Percentiles rank a stretch among this genome's conserved stretches.
These are phyloP conservation scores for Smithornis capensis DNA, from an alignment of 2,113 vertebrate species.

Conservation along the genomic window DNA sequence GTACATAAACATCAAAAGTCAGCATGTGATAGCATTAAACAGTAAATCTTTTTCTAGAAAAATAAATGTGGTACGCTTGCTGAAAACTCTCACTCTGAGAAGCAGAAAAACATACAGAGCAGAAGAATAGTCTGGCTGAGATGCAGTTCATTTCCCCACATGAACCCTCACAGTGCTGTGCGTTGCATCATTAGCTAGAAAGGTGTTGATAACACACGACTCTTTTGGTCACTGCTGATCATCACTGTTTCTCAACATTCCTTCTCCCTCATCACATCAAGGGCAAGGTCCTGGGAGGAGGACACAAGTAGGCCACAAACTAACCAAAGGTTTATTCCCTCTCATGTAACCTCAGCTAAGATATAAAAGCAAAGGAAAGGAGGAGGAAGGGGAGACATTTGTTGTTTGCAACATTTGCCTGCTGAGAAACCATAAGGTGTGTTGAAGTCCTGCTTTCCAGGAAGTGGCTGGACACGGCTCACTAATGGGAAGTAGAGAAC, in stretches of 20 bases:
- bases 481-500: background rate
- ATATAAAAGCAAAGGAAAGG: background rate
- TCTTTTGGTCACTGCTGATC: background rate
- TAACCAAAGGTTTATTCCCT: background rate
- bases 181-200: background rate
- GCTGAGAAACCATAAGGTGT: background rate
- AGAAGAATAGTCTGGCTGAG: background rate
- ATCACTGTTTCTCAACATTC: background rate
- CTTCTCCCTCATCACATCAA: background rate
- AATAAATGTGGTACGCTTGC: background rate
- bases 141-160: background rate
- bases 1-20: background rate
- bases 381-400: background rate
- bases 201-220: background rate
- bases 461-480: background rate
- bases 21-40: background rate
- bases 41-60: background rate
- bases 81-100: background rate
- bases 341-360: background rate
- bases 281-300: background rate
- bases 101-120: too few relatives aligned
- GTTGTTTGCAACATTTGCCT: background rate
- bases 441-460: background rate
- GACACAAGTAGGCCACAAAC: background rate
- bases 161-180: background rate